Evolutionary conservation across 2,888 invertebrate species (phyloP).

Genomic region (Helicoverpa assulta): DNA sequence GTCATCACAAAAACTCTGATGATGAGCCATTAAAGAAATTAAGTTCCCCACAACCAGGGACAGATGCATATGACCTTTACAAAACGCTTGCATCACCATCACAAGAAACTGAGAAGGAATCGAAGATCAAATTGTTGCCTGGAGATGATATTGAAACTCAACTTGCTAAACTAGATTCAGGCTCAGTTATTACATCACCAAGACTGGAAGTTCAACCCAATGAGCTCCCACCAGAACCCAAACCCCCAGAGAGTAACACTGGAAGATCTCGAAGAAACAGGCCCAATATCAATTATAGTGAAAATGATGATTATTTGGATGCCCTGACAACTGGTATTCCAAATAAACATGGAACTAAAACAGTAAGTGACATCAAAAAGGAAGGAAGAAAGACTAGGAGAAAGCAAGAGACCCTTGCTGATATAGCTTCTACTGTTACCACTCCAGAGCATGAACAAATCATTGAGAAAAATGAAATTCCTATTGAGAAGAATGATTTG

Average conservation of each 20-base stretch:
- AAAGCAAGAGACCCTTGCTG: constrained; percentile 74
- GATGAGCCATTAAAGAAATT: constrained; percentile 80
- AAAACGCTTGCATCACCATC: constrained; percentile 88
- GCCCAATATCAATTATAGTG: constrained; percentile 89
- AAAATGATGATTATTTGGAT: constrained; percentile 90
- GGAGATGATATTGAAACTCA: constrained; percentile 83
- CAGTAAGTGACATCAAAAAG: constrained; percentile 83
- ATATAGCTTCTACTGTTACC: constrained; percentile 62
- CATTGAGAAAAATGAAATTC: constrained; percentile 73
- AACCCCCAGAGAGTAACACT: constrained; percentile 79
- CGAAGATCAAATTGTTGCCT: constrained; percentile 67
- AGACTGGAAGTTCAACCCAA: constrained; percentile 78
- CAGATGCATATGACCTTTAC: constrained; percentile 88
- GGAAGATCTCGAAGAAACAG: constrained; percentile 87
- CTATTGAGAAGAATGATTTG: constrained; percentile 77
- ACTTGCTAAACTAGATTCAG: constrained; percentile 81
- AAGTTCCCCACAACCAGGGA: constrained; percentile 88
- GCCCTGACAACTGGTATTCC: constrained; percentile 82
- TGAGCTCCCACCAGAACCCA: constrained; percentile 83
- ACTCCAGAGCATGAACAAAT: constrained; percentile 70
- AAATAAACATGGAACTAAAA: constrained; percentile 78
- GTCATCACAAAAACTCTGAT: constrained; percentile 84
- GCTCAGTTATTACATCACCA: constrained; percentile 73
- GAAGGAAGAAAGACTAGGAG: constrained; percentile 83
- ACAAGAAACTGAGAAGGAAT: constrained; percentile 75